Base-by-base conservation (phyloP, 2,113 vertebrate species). In the Ploceus nigricollis region DNA sequence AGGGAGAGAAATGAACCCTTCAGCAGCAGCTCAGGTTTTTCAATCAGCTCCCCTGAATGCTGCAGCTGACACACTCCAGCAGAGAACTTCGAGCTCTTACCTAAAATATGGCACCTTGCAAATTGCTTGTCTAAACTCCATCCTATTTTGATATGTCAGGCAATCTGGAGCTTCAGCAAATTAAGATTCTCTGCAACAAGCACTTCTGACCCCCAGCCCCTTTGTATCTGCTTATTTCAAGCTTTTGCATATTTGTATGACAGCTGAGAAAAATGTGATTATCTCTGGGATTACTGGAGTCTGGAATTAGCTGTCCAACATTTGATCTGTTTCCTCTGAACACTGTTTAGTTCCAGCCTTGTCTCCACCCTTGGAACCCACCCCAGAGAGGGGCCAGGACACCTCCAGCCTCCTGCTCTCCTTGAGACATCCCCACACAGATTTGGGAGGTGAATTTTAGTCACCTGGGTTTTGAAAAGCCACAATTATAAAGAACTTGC, bases 291-390 rank as follows among this genome's bases (percentile, higher is more conserved):
- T 63, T 44, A 7, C 31, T 45, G 45, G 76, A 68, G 40, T 1
- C 39, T n/a, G 44, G 63, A 70, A 47, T 37, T 22, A 14, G 35
- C 22, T n/a, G 68, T 24, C 57, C 40, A 65, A 10, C 37, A 25
- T 48, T 56, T 40, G 1, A 23, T 44, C 44, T 68, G 10, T 22
- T 80, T 82, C 21, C 48, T 54, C 37, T 76, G 71, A 64, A 7
- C 13, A 33, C 60, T 33, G 58, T 5, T 9, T 16, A n/a, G 33
- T 17, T 7, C 21, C 30, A 54, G 47, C 83, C 45, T 75, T 10
- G 2, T 3, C 35, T 15, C 5, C 33, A 3, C 1, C 20, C 66
- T 13, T 25, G 51, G 65, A 39, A 4, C 12, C 16, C 4, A 24
- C 42, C 54, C 30, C 87, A 64, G 73, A 60, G 65, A 78, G 71